Conservation (phyloP, 2,888 invertebrate genomes). For the Trissoscelio sp. region DNA sequence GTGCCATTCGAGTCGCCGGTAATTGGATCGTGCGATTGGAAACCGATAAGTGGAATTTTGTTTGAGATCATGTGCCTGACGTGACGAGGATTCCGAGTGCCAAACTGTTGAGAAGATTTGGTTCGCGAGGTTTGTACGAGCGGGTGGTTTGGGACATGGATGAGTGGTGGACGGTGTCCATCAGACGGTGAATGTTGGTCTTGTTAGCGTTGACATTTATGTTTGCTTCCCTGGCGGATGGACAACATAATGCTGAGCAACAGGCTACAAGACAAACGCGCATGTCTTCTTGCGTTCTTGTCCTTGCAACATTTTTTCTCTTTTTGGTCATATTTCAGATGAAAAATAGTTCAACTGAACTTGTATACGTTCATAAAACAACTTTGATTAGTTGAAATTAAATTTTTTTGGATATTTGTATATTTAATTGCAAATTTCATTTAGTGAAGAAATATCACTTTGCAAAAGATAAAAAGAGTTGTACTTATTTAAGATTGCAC, state of each 20-base stretch:
- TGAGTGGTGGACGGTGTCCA: neutral
- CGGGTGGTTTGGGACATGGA: slow-evolving; percentile 2
- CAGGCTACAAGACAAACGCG: slow-evolving; percentile 69
- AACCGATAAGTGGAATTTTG: slow-evolving; percentile 5
- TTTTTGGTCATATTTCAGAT: neutral
- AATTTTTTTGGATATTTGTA: too few relatives aligned
- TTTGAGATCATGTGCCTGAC: slow-evolving; percentile 18
- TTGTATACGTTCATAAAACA: too few relatives aligned
- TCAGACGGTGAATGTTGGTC: slow-evolving; percentile 1
- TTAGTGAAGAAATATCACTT: too few relatives aligned
- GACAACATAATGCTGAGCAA: slow-evolving; percentile 67
- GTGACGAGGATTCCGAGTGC: slow-evolving; percentile 6
- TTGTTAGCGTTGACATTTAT: slow-evolving; percentile 56
- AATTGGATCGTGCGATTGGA: slow-evolving; percentile 56
- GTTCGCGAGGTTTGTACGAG: slow-evolving; percentile 22
- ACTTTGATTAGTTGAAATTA: too few relatives aligned
- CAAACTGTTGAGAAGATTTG: neutral
- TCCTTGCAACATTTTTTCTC: slow-evolving; percentile 19
- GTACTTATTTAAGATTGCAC: too few relatives aligned
- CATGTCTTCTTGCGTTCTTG: slow-evolving; percentile 52
- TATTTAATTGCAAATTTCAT: too few relatives aligned
- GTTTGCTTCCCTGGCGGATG: slow-evolving; percentile 37
- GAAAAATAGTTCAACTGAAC: too few relatives aligned
- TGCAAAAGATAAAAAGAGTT: too few relatives aligned
- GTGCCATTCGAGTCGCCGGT: slow-evolving; percentile 71